Conservation (phyloP, 2,888 invertebrate genomes). For the Rhagonycha fulva region DNA sequence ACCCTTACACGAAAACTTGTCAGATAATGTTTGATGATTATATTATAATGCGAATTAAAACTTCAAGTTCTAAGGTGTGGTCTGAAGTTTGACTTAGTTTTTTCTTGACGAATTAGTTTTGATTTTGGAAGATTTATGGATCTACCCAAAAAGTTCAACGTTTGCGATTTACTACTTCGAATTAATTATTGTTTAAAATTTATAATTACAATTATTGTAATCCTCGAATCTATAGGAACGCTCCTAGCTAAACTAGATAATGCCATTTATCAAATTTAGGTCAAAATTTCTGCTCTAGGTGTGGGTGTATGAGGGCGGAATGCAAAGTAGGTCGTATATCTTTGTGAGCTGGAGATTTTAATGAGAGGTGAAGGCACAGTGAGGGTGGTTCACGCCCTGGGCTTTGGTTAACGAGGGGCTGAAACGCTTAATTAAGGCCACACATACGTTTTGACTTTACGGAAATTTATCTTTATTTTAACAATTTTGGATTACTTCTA, state of each 20-base stretch:
- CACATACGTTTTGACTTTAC: slow-evolving; percentile 30
- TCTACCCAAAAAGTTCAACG: not conserved
- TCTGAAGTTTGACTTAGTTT: not conserved
- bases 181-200: not conserved
- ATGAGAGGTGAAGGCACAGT: slow-evolving; percentile 44
- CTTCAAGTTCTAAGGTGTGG: not conserved
- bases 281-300: slow-evolving; percentile 6
- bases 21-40: not conserved
- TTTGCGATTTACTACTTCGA: not conserved
- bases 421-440: slow-evolving; percentile 46
- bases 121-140: not conserved
- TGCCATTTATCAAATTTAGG: slow-evolving; percentile 1
- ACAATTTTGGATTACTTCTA: not conserved
- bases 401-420: slow-evolving; percentile 49
- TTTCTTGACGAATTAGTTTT: not conserved
- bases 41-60: not conserved
- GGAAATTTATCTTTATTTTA: not conserved
- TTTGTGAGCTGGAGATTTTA: slow-evolving; percentile 42
- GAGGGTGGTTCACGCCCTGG: slow-evolving; percentile 47
- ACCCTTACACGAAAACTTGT: not conserved
- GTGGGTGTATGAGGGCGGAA: slow-evolving; percentile 31
- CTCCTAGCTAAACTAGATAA: not conserved
- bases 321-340: slow-evolving; percentile 40
- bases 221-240: not conserved
- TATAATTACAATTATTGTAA: not conserved